Evolutionary conservation across 2,888 invertebrate species (phyloP), one percentile per base, ranked within the genome.

Genomic region (Carterocephalus palaemon): DNA sequence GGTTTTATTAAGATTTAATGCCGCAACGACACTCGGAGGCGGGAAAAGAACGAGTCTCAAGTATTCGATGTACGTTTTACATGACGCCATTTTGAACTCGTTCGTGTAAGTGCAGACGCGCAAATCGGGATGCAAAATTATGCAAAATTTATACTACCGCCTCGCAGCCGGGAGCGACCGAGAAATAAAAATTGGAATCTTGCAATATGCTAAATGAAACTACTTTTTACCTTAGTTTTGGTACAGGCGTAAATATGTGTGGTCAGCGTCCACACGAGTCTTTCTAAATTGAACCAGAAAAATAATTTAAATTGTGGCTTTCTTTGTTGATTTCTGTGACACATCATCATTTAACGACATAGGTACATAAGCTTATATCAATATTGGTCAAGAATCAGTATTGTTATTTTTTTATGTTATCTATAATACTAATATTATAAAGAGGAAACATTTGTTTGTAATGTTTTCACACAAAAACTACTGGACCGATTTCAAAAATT

Each of bases 1-100:
- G 75, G 78, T 78, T 84, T 83, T 84, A 86, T 86, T 85, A 85
- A 85, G 84, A 85, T 85, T 86, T 85, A 85, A 86, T 82, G 82
- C 78, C 77, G 78, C 75, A 83, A 80, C 84, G 81, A 84, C 85
- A 86, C 84, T 83, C 74, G 65, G 70, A 77, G 84, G 82, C 84
- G 84, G 85, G 76, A 84, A 85, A 83, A 84, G 84, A 81, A 83
- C 84, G 80, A 76, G 76, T 77, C 80, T 83, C 75, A 74, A 83
- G 83, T 76, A 70, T 69, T 68, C 64, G 69, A 80, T 82, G 80
- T 77, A 75, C 78, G 77, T 77, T 79, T 80, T 76, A 75, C 77
- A 78, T 79, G 78, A 75, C 79, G 81, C 82, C 79, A 79, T 81
- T 77, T 82, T 78, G 73, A 70, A 76, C 75, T 72, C 70, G 71